phyloP scores from a whole-genome alignment of 2,888 invertebrate species.

The Agrochola litura region DNA sequence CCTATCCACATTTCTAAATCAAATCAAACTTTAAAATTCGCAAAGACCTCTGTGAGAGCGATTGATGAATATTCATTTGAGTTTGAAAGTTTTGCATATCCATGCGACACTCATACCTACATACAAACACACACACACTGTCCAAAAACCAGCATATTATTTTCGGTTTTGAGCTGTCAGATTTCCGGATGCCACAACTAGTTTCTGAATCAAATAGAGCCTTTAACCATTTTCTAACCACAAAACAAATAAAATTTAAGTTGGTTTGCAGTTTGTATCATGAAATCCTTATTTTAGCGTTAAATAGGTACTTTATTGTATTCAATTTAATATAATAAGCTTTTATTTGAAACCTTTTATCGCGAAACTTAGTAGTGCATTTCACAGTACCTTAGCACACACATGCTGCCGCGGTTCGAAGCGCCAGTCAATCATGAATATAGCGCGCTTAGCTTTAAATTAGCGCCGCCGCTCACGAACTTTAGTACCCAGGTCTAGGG shows the following conservation, averaged over 20 bases:
- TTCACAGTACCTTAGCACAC: not conserved
- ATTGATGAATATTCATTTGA: constrained; percentile 33
- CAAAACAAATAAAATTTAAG: not conserved
- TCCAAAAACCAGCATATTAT: not conserved
- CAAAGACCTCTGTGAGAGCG: not conserved
- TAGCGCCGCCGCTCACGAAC: not conserved
- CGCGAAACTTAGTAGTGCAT: not conserved
- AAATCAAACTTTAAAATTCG: constrained; percentile 33
- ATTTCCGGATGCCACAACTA: not conserved
- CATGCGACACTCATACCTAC: not conserved
- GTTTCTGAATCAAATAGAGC: not conserved
- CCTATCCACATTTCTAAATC: constrained; percentile 1
- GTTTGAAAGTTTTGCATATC: not conserved
- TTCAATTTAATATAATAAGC: not conserved
- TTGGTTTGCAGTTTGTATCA: not conserved
- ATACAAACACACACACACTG: not conserved
- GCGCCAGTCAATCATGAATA: constrained; percentile 26
- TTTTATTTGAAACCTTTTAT: not conserved
- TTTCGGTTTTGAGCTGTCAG: not conserved
- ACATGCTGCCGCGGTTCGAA: not conserved
- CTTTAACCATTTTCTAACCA: not conserved
- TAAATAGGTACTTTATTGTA: too few relatives aligned
- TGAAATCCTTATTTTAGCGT: not conserved
- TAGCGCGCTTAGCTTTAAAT: not conserved
- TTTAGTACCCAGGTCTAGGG: not conserved